A percentile compares a stretch with the other conserved stretches of the same genome.
Conservation (phyloP, 23 tunicate genomes). For the Ascidia mentula region DNA sequence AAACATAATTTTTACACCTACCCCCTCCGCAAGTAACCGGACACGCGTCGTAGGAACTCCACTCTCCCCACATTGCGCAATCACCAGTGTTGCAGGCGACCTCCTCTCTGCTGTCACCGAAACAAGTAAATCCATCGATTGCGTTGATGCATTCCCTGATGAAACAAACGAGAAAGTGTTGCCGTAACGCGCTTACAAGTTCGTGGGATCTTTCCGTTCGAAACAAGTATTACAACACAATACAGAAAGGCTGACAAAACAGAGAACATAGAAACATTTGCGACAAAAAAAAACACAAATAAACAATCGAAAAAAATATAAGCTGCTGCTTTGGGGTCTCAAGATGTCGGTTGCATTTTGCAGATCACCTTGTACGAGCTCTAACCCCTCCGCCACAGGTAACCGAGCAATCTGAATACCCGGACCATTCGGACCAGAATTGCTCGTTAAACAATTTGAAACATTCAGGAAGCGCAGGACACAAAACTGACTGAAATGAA, state of each 20-base stretch:
- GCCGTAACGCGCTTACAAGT: too few relatives aligned
- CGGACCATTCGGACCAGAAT: slow-evolving; percentile 21
- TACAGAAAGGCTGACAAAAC: neutral
- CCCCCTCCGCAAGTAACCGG: slow-evolving; percentile 78
- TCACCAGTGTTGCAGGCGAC: slow-evolving; percentile 13
- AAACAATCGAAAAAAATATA: neutral
- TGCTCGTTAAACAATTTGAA: neutral
- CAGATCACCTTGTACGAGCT: slow-evolving; percentile 10
- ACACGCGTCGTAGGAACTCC: slow-evolving; percentile 59
- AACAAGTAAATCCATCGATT: neutral
- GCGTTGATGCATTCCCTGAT: neutral
- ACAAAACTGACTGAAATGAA: neutral
- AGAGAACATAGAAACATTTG: neutral
- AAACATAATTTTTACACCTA: neutral
- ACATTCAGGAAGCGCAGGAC: neutral
- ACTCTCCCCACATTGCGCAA: slow-evolving; percentile 79
- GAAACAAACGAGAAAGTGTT: too few relatives aligned
- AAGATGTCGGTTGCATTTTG: neutral
- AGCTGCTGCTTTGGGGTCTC: neutral
- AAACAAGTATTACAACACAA: neutral
- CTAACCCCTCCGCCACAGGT: slow-evolving; percentile 44
- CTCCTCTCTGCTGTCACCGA: slow-evolving; percentile 14
- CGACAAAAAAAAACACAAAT: neutral
- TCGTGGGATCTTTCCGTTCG: neutral
- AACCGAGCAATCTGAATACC: slow-evolving; percentile 16